Percentiles rank a stretch among this genome's conserved stretches.
Conservation (phyloP, 2,888 invertebrate genomes). For the Tanaodytes sp. region DNA sequence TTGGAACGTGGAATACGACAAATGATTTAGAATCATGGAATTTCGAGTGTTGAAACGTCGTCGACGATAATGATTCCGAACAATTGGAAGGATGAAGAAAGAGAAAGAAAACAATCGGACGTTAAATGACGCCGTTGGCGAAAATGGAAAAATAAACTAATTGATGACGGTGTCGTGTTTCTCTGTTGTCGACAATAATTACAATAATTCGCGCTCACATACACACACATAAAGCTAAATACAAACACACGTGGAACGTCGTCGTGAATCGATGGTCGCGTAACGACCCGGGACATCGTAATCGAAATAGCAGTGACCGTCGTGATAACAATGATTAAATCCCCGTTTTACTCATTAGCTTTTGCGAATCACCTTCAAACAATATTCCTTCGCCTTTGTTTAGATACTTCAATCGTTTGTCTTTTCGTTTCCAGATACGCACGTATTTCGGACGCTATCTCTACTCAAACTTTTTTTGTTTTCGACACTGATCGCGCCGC, state of each 20-base stretch:
- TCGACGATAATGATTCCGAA: too few species aligned
- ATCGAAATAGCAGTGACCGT: conserved; percentile 54
- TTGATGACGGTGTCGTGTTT: too few species aligned
- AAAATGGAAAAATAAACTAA: too few species aligned
- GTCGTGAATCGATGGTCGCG: conserved; percentile 44
- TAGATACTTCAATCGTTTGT: conserved; percentile 14
- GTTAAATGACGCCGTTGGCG: too few species aligned
- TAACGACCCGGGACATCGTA: conserved; percentile 39
- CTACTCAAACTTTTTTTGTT: conserved; percentile 52
- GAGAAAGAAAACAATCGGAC: too few species aligned
- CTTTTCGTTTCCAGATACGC: conserved; percentile 42
- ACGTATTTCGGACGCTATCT: conserved; percentile 49
- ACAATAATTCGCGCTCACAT: conserved; percentile 43
- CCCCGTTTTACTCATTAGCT: conserved; percentile 28
- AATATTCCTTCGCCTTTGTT: conserved; percentile 1
- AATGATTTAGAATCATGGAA: too few species aligned
- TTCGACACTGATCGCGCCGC: conserved; percentile 56
- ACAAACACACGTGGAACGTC: conserved; percentile 47
- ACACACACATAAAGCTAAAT: conserved; percentile 45
- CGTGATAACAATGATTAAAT: conserved; percentile 56
- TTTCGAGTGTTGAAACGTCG: too few species aligned
- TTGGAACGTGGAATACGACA: too few species aligned
- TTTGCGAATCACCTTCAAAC: neutral
- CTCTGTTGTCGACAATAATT: conserved; percentile 15
- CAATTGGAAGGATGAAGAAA: too few species aligned